Evolutionary conservation across 2,113 vertebrate species (phyloP).

Genomic region (Opisthocomus hoazin): DNA sequence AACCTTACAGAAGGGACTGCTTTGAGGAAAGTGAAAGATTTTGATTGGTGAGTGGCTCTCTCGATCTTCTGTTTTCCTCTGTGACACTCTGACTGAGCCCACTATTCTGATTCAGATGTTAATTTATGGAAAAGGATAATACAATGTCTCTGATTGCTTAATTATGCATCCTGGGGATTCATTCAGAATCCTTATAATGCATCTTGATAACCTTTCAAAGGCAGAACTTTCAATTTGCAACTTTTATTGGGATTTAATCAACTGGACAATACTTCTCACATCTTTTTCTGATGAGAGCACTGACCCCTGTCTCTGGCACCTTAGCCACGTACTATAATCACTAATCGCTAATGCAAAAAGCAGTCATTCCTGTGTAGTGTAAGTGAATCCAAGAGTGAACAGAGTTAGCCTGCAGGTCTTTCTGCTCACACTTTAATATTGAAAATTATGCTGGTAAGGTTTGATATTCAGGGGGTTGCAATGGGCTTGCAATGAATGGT

Average conservation of each 20-base stretch:
- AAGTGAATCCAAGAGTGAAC: neutral
- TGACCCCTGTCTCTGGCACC: neutral
- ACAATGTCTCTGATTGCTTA: slow-evolving; percentile 52
- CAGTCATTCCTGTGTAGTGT: neutral
- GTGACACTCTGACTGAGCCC: neutral
- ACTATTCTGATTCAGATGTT: slow-evolving; percentile 34
- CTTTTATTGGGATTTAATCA: slow-evolving; percentile 49
- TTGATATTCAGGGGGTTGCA: neutral
- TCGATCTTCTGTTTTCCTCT: slow-evolving; percentile 11
- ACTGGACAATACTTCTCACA: slow-evolving; percentile 17
- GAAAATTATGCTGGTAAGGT: neutral
- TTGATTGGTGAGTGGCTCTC: neutral
- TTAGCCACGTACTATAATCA: neutral
- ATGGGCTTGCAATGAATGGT: neutral
- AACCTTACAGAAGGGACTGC: neutral
- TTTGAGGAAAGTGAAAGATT: neutral
- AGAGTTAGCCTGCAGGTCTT: neutral
- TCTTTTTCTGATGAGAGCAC: neutral
- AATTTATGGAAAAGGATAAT: slow-evolving; percentile 53
- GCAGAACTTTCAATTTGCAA: neutral
- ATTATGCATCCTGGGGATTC: slow-evolving; percentile 39
- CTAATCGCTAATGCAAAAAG: neutral
- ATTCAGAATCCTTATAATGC: slow-evolving; percentile 23
- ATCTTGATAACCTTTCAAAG: slow-evolving; percentile 50
- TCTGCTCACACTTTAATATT: neutral